Percentiles rank a stretch among this genome's conserved stretches.
Conservation (phyloP, 2,888 invertebrate genomes). For the Aleiodes testaceus region DNA sequence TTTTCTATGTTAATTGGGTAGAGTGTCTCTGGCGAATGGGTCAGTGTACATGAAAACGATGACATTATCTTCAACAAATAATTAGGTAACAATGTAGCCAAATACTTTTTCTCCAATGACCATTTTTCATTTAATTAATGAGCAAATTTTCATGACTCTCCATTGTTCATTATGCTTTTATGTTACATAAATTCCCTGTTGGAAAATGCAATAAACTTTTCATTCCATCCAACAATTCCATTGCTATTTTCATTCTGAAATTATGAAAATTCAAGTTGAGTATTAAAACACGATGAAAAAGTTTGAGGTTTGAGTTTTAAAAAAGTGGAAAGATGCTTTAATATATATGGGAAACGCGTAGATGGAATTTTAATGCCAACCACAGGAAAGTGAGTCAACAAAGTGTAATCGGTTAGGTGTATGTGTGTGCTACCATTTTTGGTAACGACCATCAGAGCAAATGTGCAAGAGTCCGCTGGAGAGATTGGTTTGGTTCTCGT, state of each 20-base stretch:
- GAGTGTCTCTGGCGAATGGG: constrained; percentile 34
- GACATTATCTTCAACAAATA: constrained; percentile 45
- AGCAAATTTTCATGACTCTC: constrained; percentile 2
- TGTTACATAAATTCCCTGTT: no score
- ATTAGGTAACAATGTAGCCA: constrained; percentile 38
- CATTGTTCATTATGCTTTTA: not conserved
- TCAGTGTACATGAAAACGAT: constrained; percentile 18
- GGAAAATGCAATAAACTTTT: no score
- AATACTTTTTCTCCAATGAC: not conserved
- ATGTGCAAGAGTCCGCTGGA: not conserved
- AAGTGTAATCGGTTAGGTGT: constrained; percentile 16
- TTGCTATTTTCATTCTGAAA: no score
- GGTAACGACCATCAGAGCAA: constrained; percentile 19
- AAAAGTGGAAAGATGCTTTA: not conserved
- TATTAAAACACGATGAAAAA: no score
- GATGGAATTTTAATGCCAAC: constrained; percentile 55
- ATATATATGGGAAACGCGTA: constrained; percentile 22
- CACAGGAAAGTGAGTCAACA: not conserved
- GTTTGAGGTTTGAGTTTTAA: not conserved
- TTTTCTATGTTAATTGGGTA: constrained; percentile 55
- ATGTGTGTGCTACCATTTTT: constrained; percentile 1
- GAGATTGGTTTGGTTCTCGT: constrained; percentile 23
- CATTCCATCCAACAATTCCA: no score
- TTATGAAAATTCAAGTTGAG: no score
- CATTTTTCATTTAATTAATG: constrained; percentile 18